These are phyloP conservation scores for Blera fallax DNA, from an alignment of 2,888 invertebrate genomes.

Conservation along the genomic window DNA sequence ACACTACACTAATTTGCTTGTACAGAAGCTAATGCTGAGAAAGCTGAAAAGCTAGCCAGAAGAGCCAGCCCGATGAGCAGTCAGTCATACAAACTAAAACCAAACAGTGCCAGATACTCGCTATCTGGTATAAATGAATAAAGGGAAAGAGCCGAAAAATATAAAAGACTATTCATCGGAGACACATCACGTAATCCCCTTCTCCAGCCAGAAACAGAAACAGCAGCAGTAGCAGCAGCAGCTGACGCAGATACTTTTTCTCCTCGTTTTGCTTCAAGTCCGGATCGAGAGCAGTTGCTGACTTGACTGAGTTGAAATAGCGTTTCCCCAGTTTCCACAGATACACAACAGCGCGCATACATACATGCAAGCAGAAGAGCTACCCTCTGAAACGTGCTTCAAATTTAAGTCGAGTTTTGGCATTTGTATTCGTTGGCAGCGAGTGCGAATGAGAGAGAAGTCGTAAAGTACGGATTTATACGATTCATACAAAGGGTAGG, in stretches of 20 bases:
- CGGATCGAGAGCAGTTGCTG: slow-evolving; percentile 53
- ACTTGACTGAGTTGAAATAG: slow-evolving; percentile 32
- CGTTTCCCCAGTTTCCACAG: slow-evolving; percentile 53
- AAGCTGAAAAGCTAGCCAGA: slow-evolving; percentile 72
- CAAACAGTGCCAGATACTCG: slow-evolving; percentile 62
- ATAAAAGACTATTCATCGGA: background rate
- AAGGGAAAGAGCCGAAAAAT: slow-evolving; percentile 34
- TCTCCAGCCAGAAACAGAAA: too few species aligned
- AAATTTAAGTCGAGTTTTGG: slow-evolving; percentile 37
- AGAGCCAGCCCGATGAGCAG: slow-evolving; percentile 43
- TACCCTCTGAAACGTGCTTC: slow-evolving; percentile 19
- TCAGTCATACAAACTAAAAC: slow-evolving; percentile 53
- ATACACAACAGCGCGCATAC: slow-evolving; percentile 14
- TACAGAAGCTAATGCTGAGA: slow-evolving; percentile 75
- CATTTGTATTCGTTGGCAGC: slow-evolving; percentile 6
- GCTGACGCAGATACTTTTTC: slow-evolving; percentile 61
- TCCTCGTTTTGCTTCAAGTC: slow-evolving; percentile 29
- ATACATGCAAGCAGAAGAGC: background rate
- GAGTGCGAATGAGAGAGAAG: background rate
- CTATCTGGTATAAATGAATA: slow-evolving; percentile 64
- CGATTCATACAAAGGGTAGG: background rate
- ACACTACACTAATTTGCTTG: slow-evolving; percentile 77
- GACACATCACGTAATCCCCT: slow-evolving; percentile 43
- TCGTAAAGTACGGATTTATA: slow-evolving; percentile 11
- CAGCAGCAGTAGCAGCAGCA: slow-evolving; percentile 8